A percentile compares a stretch with the other conserved stretches of the same genome.
These are phyloP conservation scores for Stegodyphus mimosarum DNA, from an alignment of 1,140 invertebrate species.

Conservation along the genomic window DNA sequence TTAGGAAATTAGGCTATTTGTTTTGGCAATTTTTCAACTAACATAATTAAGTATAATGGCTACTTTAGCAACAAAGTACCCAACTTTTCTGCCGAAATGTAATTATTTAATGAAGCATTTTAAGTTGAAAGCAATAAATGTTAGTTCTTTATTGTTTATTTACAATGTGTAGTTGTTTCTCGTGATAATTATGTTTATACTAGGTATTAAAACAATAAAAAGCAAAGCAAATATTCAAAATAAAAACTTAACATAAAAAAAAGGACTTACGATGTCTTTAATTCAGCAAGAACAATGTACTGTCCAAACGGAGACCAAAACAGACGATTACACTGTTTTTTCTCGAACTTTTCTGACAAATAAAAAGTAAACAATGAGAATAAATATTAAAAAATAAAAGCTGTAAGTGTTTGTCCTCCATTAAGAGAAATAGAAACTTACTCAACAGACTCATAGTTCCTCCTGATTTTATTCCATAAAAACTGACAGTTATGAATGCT, in stretches of 20 bases:
- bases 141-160: too few relatives aligned
- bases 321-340: constrained; percentile 90
- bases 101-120: too few relatives aligned
- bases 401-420: background rate
- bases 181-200: too few relatives aligned
- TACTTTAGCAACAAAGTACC: too few relatives aligned
- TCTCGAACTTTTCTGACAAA: constrained; percentile 83
- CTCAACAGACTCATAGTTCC: constrained; percentile 87
- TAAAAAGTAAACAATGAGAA: background rate
- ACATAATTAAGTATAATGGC: too few relatives aligned
- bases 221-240: too few relatives aligned
- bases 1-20: too few relatives aligned
- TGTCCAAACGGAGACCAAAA: constrained; percentile 98
- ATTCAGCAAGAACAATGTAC: constrained; percentile 91
- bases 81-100: too few relatives aligned
- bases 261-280: constrained; percentile 70
- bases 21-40: too few relatives aligned
- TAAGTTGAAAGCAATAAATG: too few relatives aligned
- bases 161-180: too few relatives aligned
- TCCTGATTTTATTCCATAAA: constrained; percentile 90
- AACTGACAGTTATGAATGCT: constrained; percentile 85
- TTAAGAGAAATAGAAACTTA: constrained; percentile 68
- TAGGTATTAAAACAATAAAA: too few relatives aligned
- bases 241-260: background rate
- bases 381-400: background rate